A percentile compares a stretch with the other conserved stretches of the same genome.
phyloP scores from a whole-genome alignment of 2,888 invertebrate genomes.

The Lasioglossum oenotherae region DNA sequence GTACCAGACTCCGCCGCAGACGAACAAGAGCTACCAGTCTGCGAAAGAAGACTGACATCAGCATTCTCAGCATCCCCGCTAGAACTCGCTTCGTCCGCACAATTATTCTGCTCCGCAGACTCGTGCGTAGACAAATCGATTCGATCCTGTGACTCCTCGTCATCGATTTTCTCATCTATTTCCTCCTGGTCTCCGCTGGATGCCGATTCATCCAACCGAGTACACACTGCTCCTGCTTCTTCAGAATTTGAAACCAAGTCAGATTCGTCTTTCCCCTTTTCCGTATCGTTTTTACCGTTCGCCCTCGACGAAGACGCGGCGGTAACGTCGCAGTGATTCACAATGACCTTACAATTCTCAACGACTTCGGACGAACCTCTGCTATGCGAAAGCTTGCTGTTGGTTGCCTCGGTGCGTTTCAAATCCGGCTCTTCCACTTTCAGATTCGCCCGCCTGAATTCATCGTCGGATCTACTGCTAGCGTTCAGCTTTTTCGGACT shows the following conservation, averaged over 20 bases:
- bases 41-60: slow-evolving; percentile 33
- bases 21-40: slow-evolving; percentile 8
- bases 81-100: slow-evolving; percentile 21
- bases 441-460: slow-evolving; percentile 1
- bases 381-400: neutral
- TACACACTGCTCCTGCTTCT: slow-evolving; percentile 9
- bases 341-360: slow-evolving; percentile 27
- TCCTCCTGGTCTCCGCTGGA: neutral
- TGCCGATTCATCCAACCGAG: slow-evolving; percentile 33
- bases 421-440: neutral
- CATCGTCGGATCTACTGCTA: slow-evolving; percentile 43
- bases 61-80: slow-evolving; percentile 48
- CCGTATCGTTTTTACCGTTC: slow-evolving; percentile 14
- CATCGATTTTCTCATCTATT: slow-evolving; percentile 15
- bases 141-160: neutral
- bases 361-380: slow-evolving; percentile 12
- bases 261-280: slow-evolving; percentile 17
- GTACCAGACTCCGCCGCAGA: slow-evolving; percentile 17
- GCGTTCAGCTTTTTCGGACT: slow-evolving; percentile 50
- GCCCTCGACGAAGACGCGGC: slow-evolving; percentile 12
- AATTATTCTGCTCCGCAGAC: neutral
- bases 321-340: slow-evolving; percentile 20
- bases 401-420: slow-evolving; percentile 6
- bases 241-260: slow-evolving; percentile 14
- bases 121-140: slow-evolving; percentile 9